Evolutionary conservation across 2,888 invertebrate genomes (phyloP).

Genomic region (Acronicta leporina): DNA sequence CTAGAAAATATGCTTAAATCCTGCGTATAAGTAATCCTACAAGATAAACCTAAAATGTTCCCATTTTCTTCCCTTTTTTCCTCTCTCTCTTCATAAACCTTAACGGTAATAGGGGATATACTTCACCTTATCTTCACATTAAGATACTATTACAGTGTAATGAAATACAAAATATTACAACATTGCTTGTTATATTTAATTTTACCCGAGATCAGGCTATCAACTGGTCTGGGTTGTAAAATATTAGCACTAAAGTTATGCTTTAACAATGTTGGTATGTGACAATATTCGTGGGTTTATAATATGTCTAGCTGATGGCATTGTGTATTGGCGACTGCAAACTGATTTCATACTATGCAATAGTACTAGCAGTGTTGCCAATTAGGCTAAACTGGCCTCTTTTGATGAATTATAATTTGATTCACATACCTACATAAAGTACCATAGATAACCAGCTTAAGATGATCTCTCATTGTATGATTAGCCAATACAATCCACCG

Average conservation of each 20-base stretch:
- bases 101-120: conserved; percentile 37
- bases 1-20: not conserved
- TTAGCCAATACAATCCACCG: no score
- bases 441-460: no score
- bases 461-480: no score
- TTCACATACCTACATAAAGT: no score
- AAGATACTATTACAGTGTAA: conserved; percentile 42
- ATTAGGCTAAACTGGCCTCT: no score
- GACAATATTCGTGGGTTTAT: conserved; percentile 16
- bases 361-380: not conserved
- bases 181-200: conserved; percentile 48
- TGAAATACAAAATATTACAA: conserved; percentile 46
- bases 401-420: no score
- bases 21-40: conserved; percentile 5
- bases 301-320: conserved; percentile 7
- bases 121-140: conserved; percentile 39
- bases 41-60: conserved; percentile 6
- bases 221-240: conserved; percentile 37
- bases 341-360: conserved; percentile 1
- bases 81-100: conserved; percentile 40
- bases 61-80: conserved; percentile 16
- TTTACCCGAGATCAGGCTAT: conserved; percentile 34
- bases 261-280: conserved; percentile 37
- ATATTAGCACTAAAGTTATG: conserved; percentile 36
- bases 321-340: conserved; percentile 8